Conservation (phyloP, 2,797 vertebrate species). For the Pseudochromis fuscus region DNA sequence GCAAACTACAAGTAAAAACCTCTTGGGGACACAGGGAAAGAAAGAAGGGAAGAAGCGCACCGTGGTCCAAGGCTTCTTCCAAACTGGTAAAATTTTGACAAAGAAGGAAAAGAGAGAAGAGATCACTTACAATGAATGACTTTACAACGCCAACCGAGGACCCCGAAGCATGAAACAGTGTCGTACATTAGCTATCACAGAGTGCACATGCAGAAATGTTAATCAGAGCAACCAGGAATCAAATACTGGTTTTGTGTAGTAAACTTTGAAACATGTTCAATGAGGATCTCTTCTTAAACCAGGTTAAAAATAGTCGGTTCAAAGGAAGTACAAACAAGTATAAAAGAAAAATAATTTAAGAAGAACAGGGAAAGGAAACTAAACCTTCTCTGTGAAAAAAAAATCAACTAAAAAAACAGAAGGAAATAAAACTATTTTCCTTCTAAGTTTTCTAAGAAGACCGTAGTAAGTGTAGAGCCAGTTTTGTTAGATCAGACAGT, state of each 20-base stretch:
- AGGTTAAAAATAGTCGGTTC: conserved; percentile 61
- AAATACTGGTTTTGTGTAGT: conserved; percentile 59
- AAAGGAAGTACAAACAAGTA: conserved; percentile 79
- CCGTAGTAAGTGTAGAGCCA: conserved; percentile 47
- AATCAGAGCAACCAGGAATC: conserved; percentile 65
- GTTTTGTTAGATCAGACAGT: conserved; percentile 62
- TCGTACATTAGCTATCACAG: conserved; percentile 49
- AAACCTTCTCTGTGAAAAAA: conserved; percentile 57
- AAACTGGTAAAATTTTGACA: conserved; percentile 66
- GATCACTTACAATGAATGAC: conserved; percentile 55
- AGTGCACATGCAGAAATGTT: conserved; percentile 81
- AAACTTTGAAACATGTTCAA: conserved; percentile 59
- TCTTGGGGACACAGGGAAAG: conserved; percentile 73
- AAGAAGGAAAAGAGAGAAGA: conserved; percentile 40
- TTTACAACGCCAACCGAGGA: conserved; percentile 63
- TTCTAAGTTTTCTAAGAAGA: conserved; percentile 61
- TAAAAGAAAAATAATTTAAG: conserved; percentile 82
- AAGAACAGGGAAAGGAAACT: conserved; percentile 64
- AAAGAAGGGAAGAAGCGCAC: conserved; percentile 80
- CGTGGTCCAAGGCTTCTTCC: conserved; percentile 82
- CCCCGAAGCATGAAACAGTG: conserved; percentile 46
- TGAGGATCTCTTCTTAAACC: conserved; percentile 55
- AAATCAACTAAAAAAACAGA: conserved; percentile 44
- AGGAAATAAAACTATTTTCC: conserved; percentile 57
- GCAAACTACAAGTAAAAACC: conserved; percentile 72